Evolutionary conservation across 2,113 vertebrate species (phyloP), one percentile per base, ranked within the genome.

Genomic region (Tragelaphus buxtoni): DNA sequence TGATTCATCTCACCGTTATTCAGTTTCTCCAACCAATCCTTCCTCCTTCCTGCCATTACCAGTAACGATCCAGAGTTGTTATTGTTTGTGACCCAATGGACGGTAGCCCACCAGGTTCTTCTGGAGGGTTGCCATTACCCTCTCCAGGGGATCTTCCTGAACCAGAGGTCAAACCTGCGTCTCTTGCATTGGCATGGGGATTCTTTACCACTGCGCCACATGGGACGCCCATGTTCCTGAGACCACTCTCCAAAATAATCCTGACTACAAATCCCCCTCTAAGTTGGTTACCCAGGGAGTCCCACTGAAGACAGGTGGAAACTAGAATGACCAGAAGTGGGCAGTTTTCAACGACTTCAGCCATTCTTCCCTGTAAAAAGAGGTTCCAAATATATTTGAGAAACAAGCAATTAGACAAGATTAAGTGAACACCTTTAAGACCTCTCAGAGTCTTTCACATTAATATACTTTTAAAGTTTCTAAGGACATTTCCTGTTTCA

Each of bases 1-100:
- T 3, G n/a, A 32, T 9, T 13, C 7, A n/a, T 20, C 24, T 32
- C 39, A 3, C 11, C 4, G 1, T 0, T 1, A 14, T 53, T 61
- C 76, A 30, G 20, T 16, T 88, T 72, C 61, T 28, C 61, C 24
- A 12, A 58, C 60, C 42, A 26, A 1, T 20, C 45, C 32, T 60
- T 63, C 9, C 53, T 4, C 39, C 5, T 77, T 77, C 28, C 14
- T 90, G 14, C 47, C 22, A 10, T 2, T n/a, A 10, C 8, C 47
- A 56, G 22, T 58, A 32, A 35, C 35, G 60, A 24, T 51, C 22
- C 51, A 7, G 0, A 81, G 49, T 42, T 39, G 65, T 39, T 42
- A 42, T 72, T 72, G 35, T 72, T 72, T 72, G 69, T 42, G 69
- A 72, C 35, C 20, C 35, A 22, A 42, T 26, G 69, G 69, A 72